phyloP scores from a whole-genome alignment of 2,888 invertebrate species.

The Caenorhabditis imperialis region DNA sequence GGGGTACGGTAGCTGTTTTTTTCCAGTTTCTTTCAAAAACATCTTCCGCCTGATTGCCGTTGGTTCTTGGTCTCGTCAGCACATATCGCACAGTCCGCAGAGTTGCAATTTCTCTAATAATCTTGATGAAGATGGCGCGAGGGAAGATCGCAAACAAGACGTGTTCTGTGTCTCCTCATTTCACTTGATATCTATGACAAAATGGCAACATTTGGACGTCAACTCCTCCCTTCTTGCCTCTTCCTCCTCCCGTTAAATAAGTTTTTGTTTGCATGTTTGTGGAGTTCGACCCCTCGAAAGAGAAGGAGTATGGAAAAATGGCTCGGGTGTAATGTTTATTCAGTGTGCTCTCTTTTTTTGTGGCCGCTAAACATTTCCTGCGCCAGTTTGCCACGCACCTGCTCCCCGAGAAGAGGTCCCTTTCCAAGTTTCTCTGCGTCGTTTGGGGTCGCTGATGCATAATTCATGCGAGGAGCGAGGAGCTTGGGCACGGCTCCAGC shows the following conservation, averaged over 20 bases:
- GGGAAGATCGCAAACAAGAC: too few relatives aligned
- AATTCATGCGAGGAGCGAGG: background rate
- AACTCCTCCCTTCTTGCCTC: background rate
- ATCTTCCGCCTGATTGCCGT: too few relatives aligned
- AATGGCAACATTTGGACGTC: too few relatives aligned
- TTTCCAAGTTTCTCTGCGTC: slow-evolving; percentile 6
- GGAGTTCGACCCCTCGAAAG: slow-evolving; percentile 6
- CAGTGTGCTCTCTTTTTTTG: slow-evolving; percentile 18
- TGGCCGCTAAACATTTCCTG: slow-evolving; percentile 21
- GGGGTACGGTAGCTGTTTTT: too few relatives aligned
- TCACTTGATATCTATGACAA: too few relatives aligned
- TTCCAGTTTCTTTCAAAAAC: too few relatives aligned
- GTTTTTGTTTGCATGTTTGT: slow-evolving; percentile 25
- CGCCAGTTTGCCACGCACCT: slow-evolving; percentile 38
- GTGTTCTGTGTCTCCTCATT: too few relatives aligned
- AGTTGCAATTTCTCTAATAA: too few relatives aligned
- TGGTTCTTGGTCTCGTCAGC: too few relatives aligned
- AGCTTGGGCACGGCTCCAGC: background rate
- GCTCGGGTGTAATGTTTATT: slow-evolving; percentile 47
- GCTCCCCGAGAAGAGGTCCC: slow-evolving; percentile 2
- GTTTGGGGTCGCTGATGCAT: background rate
- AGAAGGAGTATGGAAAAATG: slow-evolving; percentile 33
- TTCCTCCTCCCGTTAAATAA: background rate
- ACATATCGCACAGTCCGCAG: too few relatives aligned
- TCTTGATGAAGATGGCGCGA: too few relatives aligned